Evolutionary conservation across 2,888 invertebrate genomes (phyloP).

Genomic region (Tetragonisca angustula): DNA sequence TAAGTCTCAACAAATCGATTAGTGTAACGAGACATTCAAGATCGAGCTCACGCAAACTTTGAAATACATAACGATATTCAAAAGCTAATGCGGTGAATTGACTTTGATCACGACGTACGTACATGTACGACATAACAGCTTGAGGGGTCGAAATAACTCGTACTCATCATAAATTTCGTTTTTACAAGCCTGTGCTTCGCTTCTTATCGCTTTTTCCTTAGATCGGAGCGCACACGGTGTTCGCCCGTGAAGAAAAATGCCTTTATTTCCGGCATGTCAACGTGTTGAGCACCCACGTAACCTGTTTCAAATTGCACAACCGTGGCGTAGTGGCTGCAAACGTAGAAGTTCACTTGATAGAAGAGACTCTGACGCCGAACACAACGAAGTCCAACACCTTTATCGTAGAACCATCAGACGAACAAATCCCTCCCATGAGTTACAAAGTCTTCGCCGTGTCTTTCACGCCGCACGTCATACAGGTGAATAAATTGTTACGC

Average conservation of each 20-base stretch:
- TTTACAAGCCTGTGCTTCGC: not conserved
- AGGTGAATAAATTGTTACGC: conserved; percentile 73
- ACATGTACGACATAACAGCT: too few relatives aligned
- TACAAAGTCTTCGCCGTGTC: conserved; percentile 78
- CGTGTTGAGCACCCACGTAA: conserved; percentile 77
- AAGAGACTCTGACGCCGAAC: conserved; percentile 65
- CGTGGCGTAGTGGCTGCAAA: conserved; percentile 80
- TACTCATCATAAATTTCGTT: not conserved
- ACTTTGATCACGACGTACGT: too few relatives aligned
- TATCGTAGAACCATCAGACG: conserved; percentile 74
- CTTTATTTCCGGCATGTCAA: conserved; percentile 83
- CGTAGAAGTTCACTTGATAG: conserved; percentile 68
- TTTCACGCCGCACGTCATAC: conserved; percentile 83
- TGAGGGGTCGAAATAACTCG: not conserved
- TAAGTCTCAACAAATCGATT: too few relatives aligned
- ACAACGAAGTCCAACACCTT: conserved; percentile 76
- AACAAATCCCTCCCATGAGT: conserved; percentile 81
- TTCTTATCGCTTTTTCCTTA: conserved; percentile 51
- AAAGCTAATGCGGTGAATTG: too few relatives aligned
- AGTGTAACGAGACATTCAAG: too few relatives aligned
- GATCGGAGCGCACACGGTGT: conserved; percentile 80
- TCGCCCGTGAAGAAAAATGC: conserved; percentile 78
- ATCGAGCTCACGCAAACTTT: too few relatives aligned
- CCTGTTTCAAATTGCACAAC: conserved; percentile 82
- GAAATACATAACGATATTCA: too few relatives aligned